Percentiles rank a stretch among this genome's conserved stretches.
These are phyloP conservation scores for Tachyglossus aculeatus DNA, from an alignment of 2,797 vertebrate species.

Conservation along the genomic window DNA sequence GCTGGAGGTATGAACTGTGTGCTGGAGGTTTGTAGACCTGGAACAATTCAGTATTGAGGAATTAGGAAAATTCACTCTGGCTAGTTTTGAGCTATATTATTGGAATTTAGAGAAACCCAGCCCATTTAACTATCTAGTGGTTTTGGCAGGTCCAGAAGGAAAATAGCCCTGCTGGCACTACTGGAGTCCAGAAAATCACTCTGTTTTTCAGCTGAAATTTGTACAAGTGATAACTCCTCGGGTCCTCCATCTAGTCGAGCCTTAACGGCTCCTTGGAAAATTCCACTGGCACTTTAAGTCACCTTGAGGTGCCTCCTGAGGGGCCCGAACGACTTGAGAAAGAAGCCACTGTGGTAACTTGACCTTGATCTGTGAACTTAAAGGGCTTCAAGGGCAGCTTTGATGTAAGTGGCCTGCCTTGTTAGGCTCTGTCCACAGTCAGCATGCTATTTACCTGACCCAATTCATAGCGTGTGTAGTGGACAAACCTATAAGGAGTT, in stretches of 20 bases:
- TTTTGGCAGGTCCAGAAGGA: constrained; percentile 34
- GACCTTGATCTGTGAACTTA: constrained; percentile 15
- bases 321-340: constrained; percentile 4
- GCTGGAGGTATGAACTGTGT: constrained; percentile 6
- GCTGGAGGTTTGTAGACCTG: constrained; percentile 32
- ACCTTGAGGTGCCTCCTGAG: neutral
- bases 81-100: constrained; percentile 24
- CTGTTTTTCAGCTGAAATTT: constrained; percentile 5
- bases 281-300: neutral
- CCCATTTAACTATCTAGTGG: constrained; percentile 39
- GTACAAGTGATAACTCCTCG: neutral
- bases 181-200: neutral
- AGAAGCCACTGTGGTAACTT: constrained; percentile 6
- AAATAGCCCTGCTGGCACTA: constrained; percentile 26
- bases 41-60: neutral
- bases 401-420: neutral
- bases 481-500: neutral
- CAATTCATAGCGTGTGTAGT: neutral
- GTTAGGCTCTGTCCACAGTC: neutral
- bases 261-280: neutral
- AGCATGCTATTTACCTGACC: neutral
- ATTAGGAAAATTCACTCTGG: constrained; percentile 8
- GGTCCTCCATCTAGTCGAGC: constrained; percentile 2
- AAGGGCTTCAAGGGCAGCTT: neutral
- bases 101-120: constrained; percentile 13